Conservation (phyloP, 2,888 invertebrate genomes). For the Isotomurus palustris region DNA sequence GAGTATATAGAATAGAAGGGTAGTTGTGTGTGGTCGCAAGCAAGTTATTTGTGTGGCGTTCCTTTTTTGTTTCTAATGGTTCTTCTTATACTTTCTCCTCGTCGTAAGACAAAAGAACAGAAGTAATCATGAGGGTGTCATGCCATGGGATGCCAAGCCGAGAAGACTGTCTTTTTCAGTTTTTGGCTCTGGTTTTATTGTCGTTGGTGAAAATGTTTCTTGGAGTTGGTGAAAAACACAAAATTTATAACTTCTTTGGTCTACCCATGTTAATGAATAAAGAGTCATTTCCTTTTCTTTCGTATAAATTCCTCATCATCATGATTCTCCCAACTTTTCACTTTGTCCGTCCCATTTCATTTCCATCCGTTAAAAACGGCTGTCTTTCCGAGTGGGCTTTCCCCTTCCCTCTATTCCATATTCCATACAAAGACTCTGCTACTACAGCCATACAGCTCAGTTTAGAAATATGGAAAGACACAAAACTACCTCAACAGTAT, state of each 20-base stretch:
- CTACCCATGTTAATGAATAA: constrained; percentile 38
- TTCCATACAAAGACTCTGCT: no score
- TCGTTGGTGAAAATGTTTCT: constrained; percentile 35
- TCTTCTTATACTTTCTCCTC: neutral
- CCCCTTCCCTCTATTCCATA: no score
- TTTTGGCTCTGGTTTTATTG: neutral
- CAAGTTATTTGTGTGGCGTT: no score
- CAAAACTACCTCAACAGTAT: no score
- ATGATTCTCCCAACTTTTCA: constrained; percentile 9
- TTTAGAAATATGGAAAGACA: no score
- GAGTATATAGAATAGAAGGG: no score
- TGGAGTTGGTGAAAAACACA: constrained; percentile 13
- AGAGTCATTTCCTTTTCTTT: constrained; percentile 27
- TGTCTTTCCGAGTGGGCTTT: no score
- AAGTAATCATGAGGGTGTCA: constrained; percentile 17
- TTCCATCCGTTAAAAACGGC: no score
- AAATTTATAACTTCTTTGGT: constrained; percentile 36
- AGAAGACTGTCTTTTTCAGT: neutral
- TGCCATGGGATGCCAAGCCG: neutral
- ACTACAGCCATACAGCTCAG: no score
- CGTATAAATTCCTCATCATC: constrained; percentile 7
- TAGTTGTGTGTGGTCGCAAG: no score
- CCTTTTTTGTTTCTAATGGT: constrained; percentile 4
- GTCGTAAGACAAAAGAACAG: constrained; percentile 6
- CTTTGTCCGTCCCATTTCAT: constrained; percentile 13